A percentile compares a stretch with the other conserved stretches of the same genome.
phyloP scores from a whole-genome alignment of 2,113 vertebrate species.

The Pteruthius melanotis region DNA sequence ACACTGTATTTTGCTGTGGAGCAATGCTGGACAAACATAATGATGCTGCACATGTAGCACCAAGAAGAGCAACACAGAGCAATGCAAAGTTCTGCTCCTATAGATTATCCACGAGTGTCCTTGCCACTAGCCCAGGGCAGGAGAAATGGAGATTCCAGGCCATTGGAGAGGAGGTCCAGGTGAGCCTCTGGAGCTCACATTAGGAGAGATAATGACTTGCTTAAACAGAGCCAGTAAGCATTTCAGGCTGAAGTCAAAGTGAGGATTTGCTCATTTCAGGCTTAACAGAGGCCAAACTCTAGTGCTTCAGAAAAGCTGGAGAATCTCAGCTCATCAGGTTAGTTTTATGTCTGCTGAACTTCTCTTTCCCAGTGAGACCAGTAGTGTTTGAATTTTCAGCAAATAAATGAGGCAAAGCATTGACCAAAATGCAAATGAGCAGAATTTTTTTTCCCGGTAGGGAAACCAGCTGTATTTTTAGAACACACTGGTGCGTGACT shows the following conservation, averaged over 20 bases:
- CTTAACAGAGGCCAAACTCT: neutral
- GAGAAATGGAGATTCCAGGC: neutral
- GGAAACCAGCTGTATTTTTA: neutral
- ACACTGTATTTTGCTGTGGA: neutral
- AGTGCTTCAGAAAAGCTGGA: neutral
- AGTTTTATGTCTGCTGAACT: neutral
- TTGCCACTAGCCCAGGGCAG: neutral
- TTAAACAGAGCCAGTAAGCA: neutral
- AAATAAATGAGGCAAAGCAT: neutral
- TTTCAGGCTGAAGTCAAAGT: neutral
- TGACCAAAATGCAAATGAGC: neutral
- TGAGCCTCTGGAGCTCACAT: neutral
- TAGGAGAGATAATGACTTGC: neutral
- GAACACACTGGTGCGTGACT: neutral
- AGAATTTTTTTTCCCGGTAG: neutral
- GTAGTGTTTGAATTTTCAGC: neutral
- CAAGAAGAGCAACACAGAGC: neutral
- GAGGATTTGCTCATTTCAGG: neutral
- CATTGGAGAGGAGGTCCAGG: neutral
- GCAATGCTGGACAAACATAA: neutral
- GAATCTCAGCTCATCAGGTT: neutral
- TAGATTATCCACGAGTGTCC: rapidly evolving
- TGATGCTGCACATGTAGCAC: neutral
- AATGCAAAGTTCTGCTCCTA: neutral
- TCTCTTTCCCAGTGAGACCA: neutral